Evolutionary conservation across 2,888 invertebrate species (phyloP).

Genomic region (Melinaea menophilus): DNA sequence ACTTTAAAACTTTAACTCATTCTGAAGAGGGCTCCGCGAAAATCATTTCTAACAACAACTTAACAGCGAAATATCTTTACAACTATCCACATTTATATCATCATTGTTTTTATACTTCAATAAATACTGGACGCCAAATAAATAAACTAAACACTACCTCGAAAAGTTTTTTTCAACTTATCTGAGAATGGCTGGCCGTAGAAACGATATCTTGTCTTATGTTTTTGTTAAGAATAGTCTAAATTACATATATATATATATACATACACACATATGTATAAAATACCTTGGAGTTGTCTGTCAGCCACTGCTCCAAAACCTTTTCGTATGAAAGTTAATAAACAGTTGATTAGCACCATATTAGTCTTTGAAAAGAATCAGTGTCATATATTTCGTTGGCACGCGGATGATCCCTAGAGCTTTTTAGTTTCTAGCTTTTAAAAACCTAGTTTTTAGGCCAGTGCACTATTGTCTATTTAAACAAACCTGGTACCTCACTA

Average conservation of each 20-base stretch:
- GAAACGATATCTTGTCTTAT: too few species aligned
- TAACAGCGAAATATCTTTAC: conserved; percentile 25
- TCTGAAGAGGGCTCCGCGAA: conserved; percentile 33
- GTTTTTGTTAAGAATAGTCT: too few species aligned
- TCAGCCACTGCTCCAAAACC: too few species aligned
- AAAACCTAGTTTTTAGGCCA: conserved; percentile 28
- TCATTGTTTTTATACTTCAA: not conserved
- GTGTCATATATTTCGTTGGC: conserved; percentile 21
- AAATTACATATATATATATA: too few species aligned
- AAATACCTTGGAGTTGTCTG: too few species aligned
- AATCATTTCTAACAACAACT: conserved; percentile 39
- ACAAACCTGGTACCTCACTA: conserved; percentile 29
- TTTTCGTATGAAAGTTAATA: too few species aligned
- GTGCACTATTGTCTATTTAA: conserved; percentile 27
- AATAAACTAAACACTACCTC: too few species aligned
- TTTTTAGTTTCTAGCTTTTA: conserved; percentile 24
- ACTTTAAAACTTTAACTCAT: conserved; percentile 41
- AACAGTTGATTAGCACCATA: too few species aligned
- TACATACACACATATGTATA: too few species aligned
- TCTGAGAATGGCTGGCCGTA: too few species aligned
- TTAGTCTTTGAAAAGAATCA: not conserved
- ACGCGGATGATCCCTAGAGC: conserved; percentile 25
- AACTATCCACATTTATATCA: not conserved
- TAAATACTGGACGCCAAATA: too few species aligned
- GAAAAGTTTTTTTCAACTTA: too few species aligned